A percentile compares a stretch with the other conserved stretches of the same genome.
Conservation (phyloP, 2,888 invertebrate genomes). For the Liopterus haemorrhoidalis region DNA sequence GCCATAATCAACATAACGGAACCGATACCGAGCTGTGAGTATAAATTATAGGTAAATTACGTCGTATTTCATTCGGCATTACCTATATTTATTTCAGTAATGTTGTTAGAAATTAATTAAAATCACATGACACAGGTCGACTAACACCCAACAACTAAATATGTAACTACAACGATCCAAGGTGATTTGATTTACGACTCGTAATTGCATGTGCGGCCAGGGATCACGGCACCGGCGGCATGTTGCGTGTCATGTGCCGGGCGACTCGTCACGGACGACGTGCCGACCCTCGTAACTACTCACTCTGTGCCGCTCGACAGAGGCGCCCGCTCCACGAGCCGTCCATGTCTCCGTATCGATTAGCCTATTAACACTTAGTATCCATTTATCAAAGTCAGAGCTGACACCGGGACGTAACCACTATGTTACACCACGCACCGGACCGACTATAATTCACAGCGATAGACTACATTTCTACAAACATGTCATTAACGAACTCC, state of each 20-base stretch:
- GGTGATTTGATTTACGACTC: constrained; percentile 40
- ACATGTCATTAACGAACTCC: constrained; percentile 14
- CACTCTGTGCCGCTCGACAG: constrained; percentile 44
- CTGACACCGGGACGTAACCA: constrained; percentile 27
- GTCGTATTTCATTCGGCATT: too few relatives aligned
- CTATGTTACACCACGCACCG: constrained; percentile 31
- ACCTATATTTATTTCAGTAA: too few relatives aligned
- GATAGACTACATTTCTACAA: constrained; percentile 12
- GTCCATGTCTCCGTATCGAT: constrained; percentile 49
- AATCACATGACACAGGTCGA: too few relatives aligned
- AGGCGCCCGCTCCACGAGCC: constrained; percentile 42
- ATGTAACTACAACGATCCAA: constrained; percentile 34
- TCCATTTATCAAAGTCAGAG: constrained; percentile 48
- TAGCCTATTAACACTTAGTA: constrained; percentile 49
- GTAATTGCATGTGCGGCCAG: constrained; percentile 43
- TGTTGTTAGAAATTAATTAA: too few relatives aligned
- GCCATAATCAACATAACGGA: too few relatives aligned
- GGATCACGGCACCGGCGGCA: constrained; percentile 33
- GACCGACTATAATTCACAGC: constrained; percentile 10
- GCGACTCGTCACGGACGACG: constrained; percentile 20
- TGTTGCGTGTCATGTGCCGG: constrained; percentile 1
- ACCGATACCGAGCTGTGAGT: too few relatives aligned
- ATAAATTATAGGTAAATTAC: too few relatives aligned
- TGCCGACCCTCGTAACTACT: constrained; percentile 42
- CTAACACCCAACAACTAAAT: background rate